phyloP scores from a whole-genome alignment of 2,797 vertebrate genomes.

The Rhinella marina region DNA sequence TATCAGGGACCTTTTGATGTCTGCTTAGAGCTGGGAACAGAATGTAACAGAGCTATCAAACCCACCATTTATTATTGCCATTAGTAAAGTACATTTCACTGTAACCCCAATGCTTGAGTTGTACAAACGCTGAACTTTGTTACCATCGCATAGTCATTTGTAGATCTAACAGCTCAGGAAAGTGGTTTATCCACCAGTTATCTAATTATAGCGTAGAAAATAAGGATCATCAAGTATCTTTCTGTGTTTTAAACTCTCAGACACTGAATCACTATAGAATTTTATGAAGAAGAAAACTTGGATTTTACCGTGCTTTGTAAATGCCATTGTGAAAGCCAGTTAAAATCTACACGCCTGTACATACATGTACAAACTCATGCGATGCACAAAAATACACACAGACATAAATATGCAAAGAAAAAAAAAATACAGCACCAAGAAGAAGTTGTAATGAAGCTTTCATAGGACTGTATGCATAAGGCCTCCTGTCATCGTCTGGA shows the following conservation, averaged over 20 bases:
- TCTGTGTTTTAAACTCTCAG: background rate
- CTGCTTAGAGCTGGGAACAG: conserved; percentile 6
- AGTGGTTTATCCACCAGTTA: conserved; percentile 4
- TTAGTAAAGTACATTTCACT: conserved; percentile 46
- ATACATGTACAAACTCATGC: background rate
- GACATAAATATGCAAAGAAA: background rate
- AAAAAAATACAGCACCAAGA: background rate
- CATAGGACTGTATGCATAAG: no score
- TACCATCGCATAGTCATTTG: conserved; percentile 22
- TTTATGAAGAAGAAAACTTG: no score
- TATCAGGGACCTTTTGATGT: background rate
- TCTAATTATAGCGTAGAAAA: background rate
- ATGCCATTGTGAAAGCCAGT: background rate
- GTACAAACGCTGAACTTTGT: conserved; percentile 18
- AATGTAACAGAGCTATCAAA: conserved; percentile 20
- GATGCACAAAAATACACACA: background rate
- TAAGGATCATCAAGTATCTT: background rate
- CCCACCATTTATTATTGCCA: conserved; percentile 1
- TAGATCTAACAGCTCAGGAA: background rate
- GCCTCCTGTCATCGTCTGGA: no score
- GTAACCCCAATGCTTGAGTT: background rate
- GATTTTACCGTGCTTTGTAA: no score
- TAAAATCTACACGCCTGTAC: background rate
- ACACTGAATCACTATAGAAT: background rate
- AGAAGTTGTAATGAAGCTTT: no score